A percentile compares a stretch with the other conserved stretches of the same genome.
These are phyloP conservation scores for Hycleus cichorii DNA, from an alignment of 1,140 invertebrate species.

Conservation along the genomic window DNA sequence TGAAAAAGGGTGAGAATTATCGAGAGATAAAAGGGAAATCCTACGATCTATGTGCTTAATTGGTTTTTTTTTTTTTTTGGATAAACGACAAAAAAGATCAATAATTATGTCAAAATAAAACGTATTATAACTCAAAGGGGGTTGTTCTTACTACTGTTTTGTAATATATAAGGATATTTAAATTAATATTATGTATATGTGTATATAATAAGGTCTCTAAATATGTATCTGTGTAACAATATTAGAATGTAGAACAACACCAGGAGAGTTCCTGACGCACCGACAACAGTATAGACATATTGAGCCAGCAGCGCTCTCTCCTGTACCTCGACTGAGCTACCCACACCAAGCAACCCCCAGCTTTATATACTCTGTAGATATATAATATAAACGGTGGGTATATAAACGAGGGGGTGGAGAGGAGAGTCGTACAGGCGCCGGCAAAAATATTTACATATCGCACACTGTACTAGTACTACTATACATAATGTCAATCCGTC, in stretches of 20 bases:
- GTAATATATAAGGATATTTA: not conserved
- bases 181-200: not conserved
- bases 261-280: constrained; percentile 23
- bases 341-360: constrained; percentile 23
- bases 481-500: constrained; percentile 15
- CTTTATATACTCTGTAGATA: constrained; percentile 17
- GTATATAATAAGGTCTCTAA: not conserved
- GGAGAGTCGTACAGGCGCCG: constrained; percentile 42
- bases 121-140: no score
- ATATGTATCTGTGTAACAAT: not conserved
- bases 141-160: no score
- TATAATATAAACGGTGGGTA: constrained; percentile 17
- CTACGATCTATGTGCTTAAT: no score
- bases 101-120: no score
- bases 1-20: no score
- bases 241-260: not conserved
- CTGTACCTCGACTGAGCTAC: constrained; percentile 27
- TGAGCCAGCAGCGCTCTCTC: constrained; percentile 28
- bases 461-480: not conserved
- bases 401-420: constrained; percentile 5
- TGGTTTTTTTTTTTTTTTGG: no score
- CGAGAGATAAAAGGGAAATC: no score
- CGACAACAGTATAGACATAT: constrained; percentile 35
- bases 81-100: no score
- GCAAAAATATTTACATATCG: constrained; percentile 40